These are phyloP conservation scores for Psix sp. DNA, from an alignment of 1,140 invertebrate species.

Conservation along the genomic window DNA sequence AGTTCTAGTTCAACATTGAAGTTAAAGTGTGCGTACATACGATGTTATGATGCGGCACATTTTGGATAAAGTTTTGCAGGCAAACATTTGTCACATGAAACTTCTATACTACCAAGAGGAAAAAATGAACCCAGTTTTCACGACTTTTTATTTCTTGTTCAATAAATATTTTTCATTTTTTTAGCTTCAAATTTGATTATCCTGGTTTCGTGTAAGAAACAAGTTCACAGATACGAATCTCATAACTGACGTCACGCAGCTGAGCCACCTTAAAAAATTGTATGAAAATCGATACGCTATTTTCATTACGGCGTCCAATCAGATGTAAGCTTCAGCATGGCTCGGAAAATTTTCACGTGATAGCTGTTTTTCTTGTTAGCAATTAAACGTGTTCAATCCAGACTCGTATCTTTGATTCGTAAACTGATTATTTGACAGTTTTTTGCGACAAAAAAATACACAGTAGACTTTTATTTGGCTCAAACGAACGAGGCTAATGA, in stretches of 20 bases:
- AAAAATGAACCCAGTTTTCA: too few species aligned
- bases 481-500: constrained; percentile 1
- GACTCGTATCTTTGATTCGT: neutral
- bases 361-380: neutral
- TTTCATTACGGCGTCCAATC: constrained; percentile 23
- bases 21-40: too few species aligned
- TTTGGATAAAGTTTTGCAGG: too few species aligned
- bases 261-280: constrained; percentile 21
- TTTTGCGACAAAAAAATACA: constrained; percentile 1
- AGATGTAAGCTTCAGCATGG: constrained; percentile 13
- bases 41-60: too few species aligned
- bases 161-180: neutral
- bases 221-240: constrained; percentile 20
- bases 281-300: constrained; percentile 33
- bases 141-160: too few species aligned
- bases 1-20: too few species aligned
- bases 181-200: constrained; percentile 13
- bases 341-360: too few species aligned
- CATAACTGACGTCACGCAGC: constrained; percentile 28
- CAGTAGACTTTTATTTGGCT: neutral
- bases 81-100: too few species aligned
- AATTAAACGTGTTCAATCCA: neutral
- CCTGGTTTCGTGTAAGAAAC: neutral
- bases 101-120: too few species aligned
- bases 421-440: neutral